Base-by-base conservation (phyloP, 1,140 invertebrate species). In the Whitmania pigra region DNA sequence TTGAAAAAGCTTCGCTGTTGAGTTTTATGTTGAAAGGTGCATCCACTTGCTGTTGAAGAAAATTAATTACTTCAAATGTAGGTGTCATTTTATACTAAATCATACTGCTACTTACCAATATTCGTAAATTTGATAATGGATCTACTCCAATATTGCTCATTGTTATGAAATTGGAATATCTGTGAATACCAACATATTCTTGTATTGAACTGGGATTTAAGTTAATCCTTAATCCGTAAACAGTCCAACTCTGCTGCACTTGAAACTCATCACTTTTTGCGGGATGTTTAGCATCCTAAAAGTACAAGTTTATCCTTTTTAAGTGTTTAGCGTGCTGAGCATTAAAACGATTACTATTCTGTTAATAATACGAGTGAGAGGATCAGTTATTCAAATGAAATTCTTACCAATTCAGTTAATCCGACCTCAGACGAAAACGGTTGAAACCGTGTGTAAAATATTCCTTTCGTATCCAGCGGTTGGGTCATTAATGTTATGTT, bases 231-330 rank as follows among this genome's bases (percentile, higher is more conserved):
- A 77, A 73, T n/a, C 75, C 75, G 20, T 72, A 36, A 0, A 76
- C 74, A n/a, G 54, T 67, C 76, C 76, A 77, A 5, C 36, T 57
- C 17, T 71, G 43, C 25, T 60, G 70, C 31, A 54, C 29, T 27
- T 43, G 69, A 60, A 72, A 67, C 11, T 22, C 57, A 3, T 25
- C 74, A 25, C 17, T 29, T 15, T 72, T 74, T 31, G 68, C 27
- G 29, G 75, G 75, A 70, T 76, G 75, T 5, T 57, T 55, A 2
- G 74, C 74, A 63, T 67, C 71, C 75, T 76, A 71, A 29, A 68
- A 22, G 0, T 68, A 4, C 7, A 53, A 54, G 53, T 0, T 49
- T n/a, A n/a, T n/a, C n/a, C n/a, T n/a, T n/a, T n/a, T n/a, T n/a
- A n/a, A n/a, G n/a, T n/a, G n/a, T n/a, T n/a, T n/a, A n/a, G n/a